Base-by-base conservation (phyloP, 2,113 vertebrate genomes). In the Catharus bicknelli region DNA sequence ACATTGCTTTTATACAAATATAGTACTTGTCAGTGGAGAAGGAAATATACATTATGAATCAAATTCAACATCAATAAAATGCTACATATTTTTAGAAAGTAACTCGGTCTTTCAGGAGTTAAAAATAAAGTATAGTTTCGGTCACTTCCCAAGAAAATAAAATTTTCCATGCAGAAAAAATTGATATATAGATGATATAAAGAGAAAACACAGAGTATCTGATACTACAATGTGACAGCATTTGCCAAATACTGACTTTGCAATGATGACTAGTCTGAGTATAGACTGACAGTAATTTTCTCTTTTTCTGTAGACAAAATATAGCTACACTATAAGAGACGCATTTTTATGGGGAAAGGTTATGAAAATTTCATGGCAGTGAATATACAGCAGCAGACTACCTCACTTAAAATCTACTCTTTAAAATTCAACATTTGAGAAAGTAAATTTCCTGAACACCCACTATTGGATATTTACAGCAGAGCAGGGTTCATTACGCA, bases 291-390 rank as follows among this genome's bases (percentile, higher is more conserved):
- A 72, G 50, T 50, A 73, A 59, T 66, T 53, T 79, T 73, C 25
- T 64, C 38, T 58, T 59, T 86, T 90, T 75, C n/a, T 75, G 62
- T 58, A 68, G 47, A 90, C 17, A 82, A 48, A 79, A 53, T 20
- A 72, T 7, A 90, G 74, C 69, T 58, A 45, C 58, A 42, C 54
- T 36, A n/a, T 21, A 68, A 54, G 36, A 94, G 7, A 80, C 8
- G 7, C 61, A 76, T 32, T 87, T 94, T 59, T 67, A 75, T 9
- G 12, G 13, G 15, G 36, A 75, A 93, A 85, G 30, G 50, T 83
- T 79, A 79, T 86, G 94, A 93, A 84, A 96, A 92, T 90, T 93
- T 82, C 88, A 88, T 25, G 6, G 32, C 47, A 79, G 32, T 32
- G 64, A 77, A 83, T 2, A 92, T 55, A 89, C 5, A 70, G 64